Percentiles rank a stretch among this genome's conserved stretches.
Conservation (phyloP, 2,797 vertebrate species). For the Chromis chromis region DNA sequence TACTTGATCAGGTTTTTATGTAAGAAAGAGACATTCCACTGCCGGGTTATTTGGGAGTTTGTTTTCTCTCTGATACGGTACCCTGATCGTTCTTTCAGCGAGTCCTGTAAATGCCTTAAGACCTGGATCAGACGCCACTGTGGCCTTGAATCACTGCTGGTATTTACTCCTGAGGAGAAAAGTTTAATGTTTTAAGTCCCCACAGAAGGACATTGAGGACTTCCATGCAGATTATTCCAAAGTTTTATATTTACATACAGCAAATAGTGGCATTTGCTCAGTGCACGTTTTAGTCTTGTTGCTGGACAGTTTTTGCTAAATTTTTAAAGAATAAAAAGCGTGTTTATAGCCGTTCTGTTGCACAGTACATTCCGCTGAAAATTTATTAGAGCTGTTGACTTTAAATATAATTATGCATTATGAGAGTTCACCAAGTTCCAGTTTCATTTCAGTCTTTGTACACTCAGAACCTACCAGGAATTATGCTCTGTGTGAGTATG, state of each 20-base stretch:
- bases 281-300: constrained; percentile 12
- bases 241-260: constrained; percentile 25
- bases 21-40: constrained; percentile 53
- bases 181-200: constrained; percentile 9
- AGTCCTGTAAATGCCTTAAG: constrained; percentile 25
- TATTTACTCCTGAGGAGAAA: constrained; percentile 20
- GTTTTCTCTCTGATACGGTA: constrained; percentile 37
- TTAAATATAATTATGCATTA: constrained; percentile 10
- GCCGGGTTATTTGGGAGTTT: constrained; percentile 44
- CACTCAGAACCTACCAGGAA: constrained; percentile 41
- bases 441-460: constrained; percentile 14
- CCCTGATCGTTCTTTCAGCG: constrained; percentile 21
- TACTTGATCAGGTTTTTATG: constrained; percentile 52
- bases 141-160: constrained; percentile 42
- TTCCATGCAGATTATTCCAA: constrained; percentile 21
- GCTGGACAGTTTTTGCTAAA: constrained; percentile 37
- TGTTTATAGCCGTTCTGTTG: constrained; percentile 24
- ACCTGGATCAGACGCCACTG: constrained; percentile 29
- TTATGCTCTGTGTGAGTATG: constrained; percentile 28
- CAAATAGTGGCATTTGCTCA: constrained; percentile 27
- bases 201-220: constrained; percentile 6
- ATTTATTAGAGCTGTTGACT: constrained; percentile 31
- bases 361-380: constrained; percentile 54
- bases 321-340: constrained; percentile 20
- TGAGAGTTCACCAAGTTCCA: constrained; percentile 1